A percentile compares a stretch with the other conserved stretches of the same genome.
Evolutionary conservation across 2,888 invertebrate species (phyloP).

Genomic region (Linnaemya tessellans): DNA sequence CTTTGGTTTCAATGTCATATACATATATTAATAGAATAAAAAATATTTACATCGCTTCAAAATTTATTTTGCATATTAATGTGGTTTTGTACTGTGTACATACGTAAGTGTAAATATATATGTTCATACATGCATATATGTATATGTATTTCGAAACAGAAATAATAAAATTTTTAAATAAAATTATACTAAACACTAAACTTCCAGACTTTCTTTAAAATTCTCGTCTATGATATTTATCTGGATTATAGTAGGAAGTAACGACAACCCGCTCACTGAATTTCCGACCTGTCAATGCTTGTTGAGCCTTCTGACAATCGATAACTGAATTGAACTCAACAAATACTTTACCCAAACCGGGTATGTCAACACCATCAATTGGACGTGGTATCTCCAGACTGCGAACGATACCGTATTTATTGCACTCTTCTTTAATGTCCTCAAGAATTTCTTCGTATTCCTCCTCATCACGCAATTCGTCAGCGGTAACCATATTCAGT

Average conservation of each 20-base stretch:
- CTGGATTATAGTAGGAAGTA: slow-evolving; percentile 98
- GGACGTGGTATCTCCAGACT: slow-evolving; percentile 98
- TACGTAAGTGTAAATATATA: not conserved
- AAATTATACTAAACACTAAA: not conserved
- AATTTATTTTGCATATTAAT: not conserved
- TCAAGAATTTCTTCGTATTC: slow-evolving; percentile 99
- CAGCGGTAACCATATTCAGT: slow-evolving; percentile 98
- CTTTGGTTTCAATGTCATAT: no score
- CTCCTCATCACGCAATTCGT: slow-evolving; percentile 97
- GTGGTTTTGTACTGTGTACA: not conserved
- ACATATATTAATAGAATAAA: no score
- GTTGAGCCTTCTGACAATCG: slow-evolving; percentile 98
- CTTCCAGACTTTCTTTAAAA: slow-evolving; percentile 86
- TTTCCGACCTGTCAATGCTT: slow-evolving; percentile 97
- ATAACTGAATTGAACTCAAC: slow-evolving; percentile 97
- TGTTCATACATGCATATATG: no score
- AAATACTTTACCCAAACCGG: slow-evolving; percentile 98
- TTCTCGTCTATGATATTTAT: slow-evolving; percentile 97
- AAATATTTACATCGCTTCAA: not conserved
- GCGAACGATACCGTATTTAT: slow-evolving; percentile 97
- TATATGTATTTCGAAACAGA: no score
- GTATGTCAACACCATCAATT: slow-evolving; percentile 97
- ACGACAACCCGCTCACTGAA: slow-evolving; percentile 99
- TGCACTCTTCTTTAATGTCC: slow-evolving; percentile 98
- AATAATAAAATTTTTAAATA: not conserved